Conservation (phyloP, 2,797 vertebrate species). For the Diplodus puntazzo region DNA sequence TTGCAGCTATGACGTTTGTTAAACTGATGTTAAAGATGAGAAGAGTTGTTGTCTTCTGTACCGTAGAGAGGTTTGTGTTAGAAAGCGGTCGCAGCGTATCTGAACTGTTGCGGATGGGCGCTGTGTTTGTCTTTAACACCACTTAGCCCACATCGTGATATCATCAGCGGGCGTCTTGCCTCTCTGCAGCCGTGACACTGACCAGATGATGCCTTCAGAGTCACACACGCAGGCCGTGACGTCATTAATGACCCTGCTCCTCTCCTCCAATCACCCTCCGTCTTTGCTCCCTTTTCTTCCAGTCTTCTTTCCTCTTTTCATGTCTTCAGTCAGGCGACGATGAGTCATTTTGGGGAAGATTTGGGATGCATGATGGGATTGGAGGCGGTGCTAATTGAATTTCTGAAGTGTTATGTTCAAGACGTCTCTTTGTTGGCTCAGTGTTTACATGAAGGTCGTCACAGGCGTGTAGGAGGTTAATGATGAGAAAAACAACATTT, state of each 20-base stretch:
- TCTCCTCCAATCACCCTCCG: slow-evolving; percentile 12
- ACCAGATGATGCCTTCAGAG: slow-evolving; percentile 20
- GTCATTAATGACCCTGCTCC: slow-evolving; percentile 1
- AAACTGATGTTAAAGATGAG: background rate
- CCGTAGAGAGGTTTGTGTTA: background rate
- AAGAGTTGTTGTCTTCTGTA: background rate
- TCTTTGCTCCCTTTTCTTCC: slow-evolving; percentile 2
- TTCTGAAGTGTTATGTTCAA: too few relatives aligned
- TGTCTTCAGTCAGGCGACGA: slow-evolving; percentile 7
- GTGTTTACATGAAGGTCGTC: background rate
- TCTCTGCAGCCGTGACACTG: slow-evolving; percentile 21
- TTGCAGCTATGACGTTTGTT: background rate
- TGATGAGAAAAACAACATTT: background rate
- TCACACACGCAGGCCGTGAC: slow-evolving; percentile 10
- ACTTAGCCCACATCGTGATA: background rate
- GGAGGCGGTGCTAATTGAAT: too few relatives aligned
- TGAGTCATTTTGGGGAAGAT: slow-evolving; percentile 23
- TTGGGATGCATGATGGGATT: slow-evolving; percentile 7
- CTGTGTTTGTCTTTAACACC: background rate
- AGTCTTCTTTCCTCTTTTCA: background rate
- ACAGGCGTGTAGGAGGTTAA: background rate
- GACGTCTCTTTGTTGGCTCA: background rate
- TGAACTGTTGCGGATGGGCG: background rate
- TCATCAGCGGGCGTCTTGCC: slow-evolving; percentile 7
- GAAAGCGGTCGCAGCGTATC: background rate